These are phyloP conservation scores for zebrafish (Danio rerio) DNA, from an alignment of 2,113 vertebrate species.

Conservation along the genomic window DNA sequence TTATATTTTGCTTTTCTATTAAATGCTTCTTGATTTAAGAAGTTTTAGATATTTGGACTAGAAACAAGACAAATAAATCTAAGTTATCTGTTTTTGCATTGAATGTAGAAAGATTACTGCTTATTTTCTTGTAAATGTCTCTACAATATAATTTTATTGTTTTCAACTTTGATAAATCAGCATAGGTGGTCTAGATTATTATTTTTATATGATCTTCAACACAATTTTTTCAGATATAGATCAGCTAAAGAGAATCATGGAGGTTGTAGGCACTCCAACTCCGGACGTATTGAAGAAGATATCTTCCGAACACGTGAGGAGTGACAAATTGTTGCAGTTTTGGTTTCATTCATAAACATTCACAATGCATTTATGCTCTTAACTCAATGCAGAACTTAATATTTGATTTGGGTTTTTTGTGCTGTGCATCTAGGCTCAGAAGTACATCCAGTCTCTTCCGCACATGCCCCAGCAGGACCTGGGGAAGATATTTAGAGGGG, in stretches of 20 bases:
- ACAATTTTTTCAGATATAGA: slow-evolving; percentile 84
- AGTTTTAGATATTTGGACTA: too few relatives aligned
- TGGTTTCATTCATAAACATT: background rate
- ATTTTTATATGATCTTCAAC: slow-evolving; percentile 62
- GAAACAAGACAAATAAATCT: too few relatives aligned
- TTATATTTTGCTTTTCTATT: too few relatives aligned
- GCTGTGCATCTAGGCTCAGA: slow-evolving; percentile 85
- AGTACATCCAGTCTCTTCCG: slow-evolving; percentile 96
- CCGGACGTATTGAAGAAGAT: slow-evolving; percentile 95
- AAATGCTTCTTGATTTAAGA: too few relatives aligned
- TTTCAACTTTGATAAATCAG: too few relatives aligned
- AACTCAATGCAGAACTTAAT: background rate
- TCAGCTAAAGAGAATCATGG: slow-evolving; percentile 98
- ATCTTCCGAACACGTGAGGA: slow-evolving; percentile 93
- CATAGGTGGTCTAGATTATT: background rate
- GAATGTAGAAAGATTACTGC: too few relatives aligned
- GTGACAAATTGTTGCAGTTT: background rate
- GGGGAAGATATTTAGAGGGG: slow-evolving; percentile 89
- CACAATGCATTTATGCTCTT: background rate
- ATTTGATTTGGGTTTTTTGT: background rate
- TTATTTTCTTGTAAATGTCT: too few relatives aligned
- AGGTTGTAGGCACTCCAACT: slow-evolving; percentile 94
- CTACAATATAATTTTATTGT: too few relatives aligned
- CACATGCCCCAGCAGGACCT: slow-evolving; percentile 97
- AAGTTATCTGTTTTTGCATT: too few relatives aligned